Evolutionary conservation across 2,888 invertebrate species (phyloP).

Genomic region (Apamea sordens): DNA sequence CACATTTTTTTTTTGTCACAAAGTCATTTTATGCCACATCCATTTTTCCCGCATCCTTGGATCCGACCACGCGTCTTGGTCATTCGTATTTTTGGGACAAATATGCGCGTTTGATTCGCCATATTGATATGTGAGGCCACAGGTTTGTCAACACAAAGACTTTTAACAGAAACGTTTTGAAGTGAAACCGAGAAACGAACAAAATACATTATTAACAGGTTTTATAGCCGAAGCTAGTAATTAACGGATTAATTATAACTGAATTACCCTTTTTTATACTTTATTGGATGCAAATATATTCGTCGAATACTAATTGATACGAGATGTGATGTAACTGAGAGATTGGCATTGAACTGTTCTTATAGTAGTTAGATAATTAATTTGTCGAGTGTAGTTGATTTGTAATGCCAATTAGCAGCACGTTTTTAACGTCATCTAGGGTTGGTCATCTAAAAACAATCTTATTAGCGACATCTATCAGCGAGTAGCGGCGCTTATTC

Average conservation of each 20-base stretch:
- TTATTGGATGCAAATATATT: slow-evolving; percentile 13
- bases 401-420: not conserved
- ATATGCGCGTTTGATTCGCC: slow-evolving; percentile 62
- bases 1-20: too few relatives aligned
- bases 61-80: slow-evolving; percentile 69
- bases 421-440: slow-evolving; percentile 19
- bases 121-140: slow-evolving; percentile 50
- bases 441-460: not conserved
- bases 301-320: slow-evolving; percentile 28
- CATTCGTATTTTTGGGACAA: slow-evolving; percentile 77
- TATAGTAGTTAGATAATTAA: not conserved
- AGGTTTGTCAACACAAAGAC: slow-evolving; percentile 27
- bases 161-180: slow-evolving; percentile 9
- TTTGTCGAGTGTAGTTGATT: not conserved
- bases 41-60: slow-evolving; percentile 9
- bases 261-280: slow-evolving; percentile 31
- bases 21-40: slow-evolving; percentile 15
- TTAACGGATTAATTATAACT: slow-evolving; percentile 23
- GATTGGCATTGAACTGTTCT: slow-evolving; percentile 24
- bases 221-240: slow-evolving; percentile 12
- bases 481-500: slow-evolving; percentile 57
- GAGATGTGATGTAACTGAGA: slow-evolving; percentile 29
- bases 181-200: slow-evolving; percentile 23
- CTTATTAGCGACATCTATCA: slow-evolving; percentile 68
- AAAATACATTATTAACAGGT: not conserved